phyloP scores from a whole-genome alignment of 2,888 invertebrate genomes.

The Amiota mariae region DNA sequence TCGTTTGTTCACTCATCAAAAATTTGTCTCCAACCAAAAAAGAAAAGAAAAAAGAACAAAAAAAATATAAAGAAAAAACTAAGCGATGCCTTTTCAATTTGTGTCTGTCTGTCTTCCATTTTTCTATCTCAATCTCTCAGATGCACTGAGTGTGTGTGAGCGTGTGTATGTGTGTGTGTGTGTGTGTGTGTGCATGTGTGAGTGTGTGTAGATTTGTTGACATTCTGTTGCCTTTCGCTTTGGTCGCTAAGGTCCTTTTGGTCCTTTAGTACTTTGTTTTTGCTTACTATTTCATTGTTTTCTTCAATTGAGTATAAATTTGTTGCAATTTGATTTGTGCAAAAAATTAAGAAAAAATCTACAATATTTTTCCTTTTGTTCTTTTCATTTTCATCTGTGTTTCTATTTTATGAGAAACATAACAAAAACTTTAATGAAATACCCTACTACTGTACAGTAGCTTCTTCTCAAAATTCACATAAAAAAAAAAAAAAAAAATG shows the following conservation, averaged over 20 bases:
- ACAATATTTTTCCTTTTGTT: neutral
- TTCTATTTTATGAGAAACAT: no score
- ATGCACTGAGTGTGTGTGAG: neutral
- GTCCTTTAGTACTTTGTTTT: neutral
- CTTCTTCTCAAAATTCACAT: no score
- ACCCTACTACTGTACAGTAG: no score
- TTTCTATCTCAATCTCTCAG: slow-evolving; percentile 9
- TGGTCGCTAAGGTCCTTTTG: neutral
- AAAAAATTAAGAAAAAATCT: neutral
- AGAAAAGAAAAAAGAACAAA: no score
- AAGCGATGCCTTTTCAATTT: slow-evolving; percentile 14
- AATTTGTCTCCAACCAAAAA: no score
- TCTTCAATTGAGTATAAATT: slow-evolving; percentile 15
- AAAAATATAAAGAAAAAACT: no score
- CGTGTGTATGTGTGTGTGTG: neutral
- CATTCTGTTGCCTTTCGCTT: slow-evolving; percentile 27
- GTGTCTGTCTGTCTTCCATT: neutral
- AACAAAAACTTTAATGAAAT: no score
- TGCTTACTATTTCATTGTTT: neutral
- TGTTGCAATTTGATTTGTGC: slow-evolving; percentile 18
- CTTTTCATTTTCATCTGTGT: neutral
- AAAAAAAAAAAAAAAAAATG: no score
- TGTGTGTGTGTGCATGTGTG: neutral
- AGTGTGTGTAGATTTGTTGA: slow-evolving; percentile 11
- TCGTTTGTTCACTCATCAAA: neutral